Evolutionary conservation across 2,888 invertebrate genomes (phyloP).

Genomic region (Gnatocerus cornutus): DNA sequence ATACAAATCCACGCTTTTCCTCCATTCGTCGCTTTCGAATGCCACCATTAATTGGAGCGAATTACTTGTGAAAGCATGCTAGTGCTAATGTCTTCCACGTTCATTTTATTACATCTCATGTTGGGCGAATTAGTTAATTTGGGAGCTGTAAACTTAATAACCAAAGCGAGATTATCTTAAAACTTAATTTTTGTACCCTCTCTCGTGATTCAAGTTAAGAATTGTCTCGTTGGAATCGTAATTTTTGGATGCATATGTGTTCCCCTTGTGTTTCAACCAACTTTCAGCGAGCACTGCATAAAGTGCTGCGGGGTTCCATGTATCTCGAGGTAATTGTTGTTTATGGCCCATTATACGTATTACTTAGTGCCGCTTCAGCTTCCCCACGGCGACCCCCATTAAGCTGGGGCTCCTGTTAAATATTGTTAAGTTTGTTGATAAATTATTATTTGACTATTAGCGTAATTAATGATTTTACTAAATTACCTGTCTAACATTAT

Average conservation of each 20-base stretch:
- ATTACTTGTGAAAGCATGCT: constrained; percentile 20
- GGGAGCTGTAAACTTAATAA: constrained; percentile 25
- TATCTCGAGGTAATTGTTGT: constrained; percentile 62
- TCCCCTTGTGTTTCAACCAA: constrained; percentile 32
- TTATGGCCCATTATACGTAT: constrained; percentile 65
- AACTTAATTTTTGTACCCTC: neutral
- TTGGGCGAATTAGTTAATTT: constrained; percentile 17
- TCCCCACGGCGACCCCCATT: constrained; percentile 49
- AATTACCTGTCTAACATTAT: constrained; percentile 25
- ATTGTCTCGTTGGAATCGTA: neutral
- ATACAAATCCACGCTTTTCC: neutral
- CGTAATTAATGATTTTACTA: constrained; percentile 30
- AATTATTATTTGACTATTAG: constrained; percentile 32
- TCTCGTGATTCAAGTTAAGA: neutral
- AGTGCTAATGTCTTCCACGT: constrained; percentile 9
- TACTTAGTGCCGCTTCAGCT: constrained; percentile 59
- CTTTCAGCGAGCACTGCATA: constrained; percentile 48
- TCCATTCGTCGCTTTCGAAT: constrained; percentile 22
- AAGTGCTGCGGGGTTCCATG: constrained; percentile 53
- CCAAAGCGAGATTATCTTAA: neutral
- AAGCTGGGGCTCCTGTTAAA: constrained; percentile 26
- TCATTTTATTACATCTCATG: constrained; percentile 24
- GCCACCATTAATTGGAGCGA: constrained; percentile 35
- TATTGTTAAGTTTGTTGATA: constrained; percentile 42
- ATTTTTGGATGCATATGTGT: constrained; percentile 29